A percentile compares a stretch with the other conserved stretches of the same genome.
phyloP scores from a whole-genome alignment of 2,797 vertebrate genomes.

The Periparus ater region DNA sequence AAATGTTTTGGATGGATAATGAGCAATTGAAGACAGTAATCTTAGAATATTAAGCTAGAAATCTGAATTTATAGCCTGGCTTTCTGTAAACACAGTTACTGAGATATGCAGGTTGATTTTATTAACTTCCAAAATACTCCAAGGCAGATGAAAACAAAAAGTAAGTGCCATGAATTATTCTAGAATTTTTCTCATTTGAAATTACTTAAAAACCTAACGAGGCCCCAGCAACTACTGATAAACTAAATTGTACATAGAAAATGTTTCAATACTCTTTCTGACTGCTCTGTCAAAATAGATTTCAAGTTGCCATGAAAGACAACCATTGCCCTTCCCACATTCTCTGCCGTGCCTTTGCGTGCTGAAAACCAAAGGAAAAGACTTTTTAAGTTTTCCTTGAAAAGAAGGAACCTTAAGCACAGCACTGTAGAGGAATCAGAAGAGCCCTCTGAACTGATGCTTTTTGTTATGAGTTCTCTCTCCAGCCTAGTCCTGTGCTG shows the following conservation, averaged over 20 bases:
- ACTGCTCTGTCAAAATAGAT: conserved; percentile 1
- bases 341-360: neutral
- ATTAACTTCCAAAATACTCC: conserved; percentile 4
- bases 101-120: conserved; percentile 32
- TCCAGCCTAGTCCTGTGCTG: neutral
- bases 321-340: neutral
- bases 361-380: neutral
- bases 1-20: conserved; percentile 23
- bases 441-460: neutral
- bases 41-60: conserved; percentile 21
- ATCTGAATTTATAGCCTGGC: neutral
- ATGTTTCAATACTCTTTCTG: neutral
- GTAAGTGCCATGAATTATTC: neutral
- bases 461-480: neutral
- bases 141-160: neutral
- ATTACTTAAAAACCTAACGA: neutral
- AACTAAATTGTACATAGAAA: neutral
- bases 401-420: neutral
- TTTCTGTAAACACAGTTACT: conserved; percentile 44
- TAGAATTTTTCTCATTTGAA: neutral
- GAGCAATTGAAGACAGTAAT: neutral
- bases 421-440: neutral
- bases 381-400: neutral
- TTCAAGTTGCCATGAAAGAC: neutral
- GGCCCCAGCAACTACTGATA: neutral